phyloP scores from a whole-genome alignment of 2,113 vertebrate species.

The Catharus fuscescens region DNA sequence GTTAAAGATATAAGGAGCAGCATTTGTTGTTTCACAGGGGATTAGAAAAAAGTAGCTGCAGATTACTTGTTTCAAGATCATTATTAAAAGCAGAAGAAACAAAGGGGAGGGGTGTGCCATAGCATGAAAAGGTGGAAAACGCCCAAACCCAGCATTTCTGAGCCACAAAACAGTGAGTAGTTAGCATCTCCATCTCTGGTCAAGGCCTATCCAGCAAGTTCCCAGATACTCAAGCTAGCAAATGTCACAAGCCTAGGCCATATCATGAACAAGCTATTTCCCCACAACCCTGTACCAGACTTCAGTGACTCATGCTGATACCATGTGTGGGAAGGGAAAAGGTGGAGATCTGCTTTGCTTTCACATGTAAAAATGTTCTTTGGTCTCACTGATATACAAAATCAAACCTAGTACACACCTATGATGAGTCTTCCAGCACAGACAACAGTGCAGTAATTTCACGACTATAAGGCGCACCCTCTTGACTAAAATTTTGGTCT shows the following conservation, averaged over 20 bases:
- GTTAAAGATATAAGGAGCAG: background rate
- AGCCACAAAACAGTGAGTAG: background rate
- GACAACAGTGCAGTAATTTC: background rate
- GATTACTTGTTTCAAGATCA: background rate
- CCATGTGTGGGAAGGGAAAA: background rate
- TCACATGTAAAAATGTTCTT: background rate
- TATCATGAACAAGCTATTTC: background rate
- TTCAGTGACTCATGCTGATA: background rate
- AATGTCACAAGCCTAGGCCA: background rate
- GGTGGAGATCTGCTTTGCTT: background rate
- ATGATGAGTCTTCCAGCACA: background rate
- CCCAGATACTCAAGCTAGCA: background rate
- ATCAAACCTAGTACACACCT: background rate
- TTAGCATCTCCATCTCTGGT: background rate
- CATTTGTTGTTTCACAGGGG: background rate
- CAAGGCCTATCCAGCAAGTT: background rate
- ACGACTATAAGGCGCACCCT: no score
- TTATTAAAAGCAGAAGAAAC: background rate
- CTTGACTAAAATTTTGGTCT: no score
- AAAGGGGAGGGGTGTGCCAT: fast-evolving
- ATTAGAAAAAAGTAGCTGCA: background rate
- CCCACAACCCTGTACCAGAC: background rate
- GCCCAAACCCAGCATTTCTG: background rate
- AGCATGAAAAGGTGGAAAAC: background rate
- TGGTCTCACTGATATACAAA: background rate